These are phyloP conservation scores for Drosophila putrida DNA, from an alignment of 2,888 invertebrate species.

Conservation along the genomic window DNA sequence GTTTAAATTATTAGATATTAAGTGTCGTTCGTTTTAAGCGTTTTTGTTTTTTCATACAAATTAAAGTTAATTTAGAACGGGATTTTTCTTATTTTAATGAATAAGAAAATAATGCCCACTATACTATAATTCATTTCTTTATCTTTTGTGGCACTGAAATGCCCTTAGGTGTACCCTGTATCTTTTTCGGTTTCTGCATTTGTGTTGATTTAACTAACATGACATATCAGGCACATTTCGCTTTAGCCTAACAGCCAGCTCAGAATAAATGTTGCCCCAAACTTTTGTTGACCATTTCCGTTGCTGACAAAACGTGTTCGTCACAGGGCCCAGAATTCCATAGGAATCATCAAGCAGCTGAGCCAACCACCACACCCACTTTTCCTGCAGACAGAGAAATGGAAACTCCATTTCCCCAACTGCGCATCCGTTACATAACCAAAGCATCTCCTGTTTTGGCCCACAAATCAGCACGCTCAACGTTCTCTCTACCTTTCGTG, in stretches of 20 bases:
- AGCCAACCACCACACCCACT: constrained; percentile 68
- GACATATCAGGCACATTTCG: constrained; percentile 44
- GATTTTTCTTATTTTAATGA: too few species aligned
- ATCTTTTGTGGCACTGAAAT: too few species aligned
- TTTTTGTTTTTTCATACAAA: too few species aligned
- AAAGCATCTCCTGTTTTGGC: constrained; percentile 30
- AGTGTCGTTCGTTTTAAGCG: too few species aligned
- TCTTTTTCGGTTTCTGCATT: background rate
- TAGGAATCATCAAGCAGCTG: constrained; percentile 1
- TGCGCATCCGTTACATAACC: constrained; percentile 71
- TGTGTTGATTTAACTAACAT: constrained; percentile 32
- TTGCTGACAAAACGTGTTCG: constrained; percentile 25
- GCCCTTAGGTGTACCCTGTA: background rate
- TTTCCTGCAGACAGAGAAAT: constrained; percentile 44
- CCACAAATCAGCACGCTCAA: constrained; percentile 11
- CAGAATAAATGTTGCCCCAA: constrained; percentile 12
- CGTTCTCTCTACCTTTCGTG: constrained; percentile 8
- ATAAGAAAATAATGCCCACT: too few species aligned
- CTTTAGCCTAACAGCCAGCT: constrained; percentile 10
- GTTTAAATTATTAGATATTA: too few species aligned
- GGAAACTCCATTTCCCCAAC: constrained; percentile 35
- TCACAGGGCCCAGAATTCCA: constrained; percentile 9
- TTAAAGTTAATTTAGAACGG: too few species aligned
- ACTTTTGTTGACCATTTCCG: constrained; percentile 54
- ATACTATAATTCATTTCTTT: too few species aligned